A percentile compares a stretch with the other conserved stretches of the same genome.
phyloP scores from a whole-genome alignment of 35 echinoderm and acorn worm species.

The Ophioderma brevispina region DNA sequence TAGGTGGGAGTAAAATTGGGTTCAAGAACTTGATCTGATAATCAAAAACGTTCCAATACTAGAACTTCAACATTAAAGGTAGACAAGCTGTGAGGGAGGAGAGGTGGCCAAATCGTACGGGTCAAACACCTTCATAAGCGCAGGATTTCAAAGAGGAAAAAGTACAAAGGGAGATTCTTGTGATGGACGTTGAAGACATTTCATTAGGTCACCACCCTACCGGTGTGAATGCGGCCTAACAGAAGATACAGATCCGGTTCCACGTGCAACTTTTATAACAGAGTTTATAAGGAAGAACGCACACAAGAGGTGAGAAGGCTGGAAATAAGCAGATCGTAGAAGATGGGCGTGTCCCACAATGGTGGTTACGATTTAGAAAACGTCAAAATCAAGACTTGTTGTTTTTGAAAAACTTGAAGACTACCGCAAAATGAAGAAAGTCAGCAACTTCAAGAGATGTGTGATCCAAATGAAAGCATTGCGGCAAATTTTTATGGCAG shows the following conservation, averaged over 20 bases:
- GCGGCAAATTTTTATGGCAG: slow-evolving; percentile 25
- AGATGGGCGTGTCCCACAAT: neutral
- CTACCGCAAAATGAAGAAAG: too few species aligned
- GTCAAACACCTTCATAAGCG: too few species aligned
- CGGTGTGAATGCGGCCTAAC: too few species aligned
- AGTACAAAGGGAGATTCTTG: too few species aligned
- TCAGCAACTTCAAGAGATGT: neutral
- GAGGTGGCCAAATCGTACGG: neutral
- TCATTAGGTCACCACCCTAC: too few species aligned
- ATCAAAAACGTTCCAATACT: neutral
- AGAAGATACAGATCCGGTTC: too few species aligned
- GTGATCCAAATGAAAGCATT: neutral
- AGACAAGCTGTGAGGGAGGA: neutral
- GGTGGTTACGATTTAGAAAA: neutral
- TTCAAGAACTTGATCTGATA: neutral
- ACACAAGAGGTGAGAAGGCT: neutral
- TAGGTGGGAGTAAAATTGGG: neutral
- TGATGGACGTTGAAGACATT: too few species aligned
- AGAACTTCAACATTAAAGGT: neutral
- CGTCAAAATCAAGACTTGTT: neutral
- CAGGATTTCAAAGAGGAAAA: neutral
- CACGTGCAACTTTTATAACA: too few species aligned
- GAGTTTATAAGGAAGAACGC: neutral
- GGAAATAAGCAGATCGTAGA: neutral
- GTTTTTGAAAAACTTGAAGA: too few species aligned